Evolutionary conservation across 2,797 vertebrate genomes (phyloP).

Genomic region (Lophotriccus pileatus): DNA sequence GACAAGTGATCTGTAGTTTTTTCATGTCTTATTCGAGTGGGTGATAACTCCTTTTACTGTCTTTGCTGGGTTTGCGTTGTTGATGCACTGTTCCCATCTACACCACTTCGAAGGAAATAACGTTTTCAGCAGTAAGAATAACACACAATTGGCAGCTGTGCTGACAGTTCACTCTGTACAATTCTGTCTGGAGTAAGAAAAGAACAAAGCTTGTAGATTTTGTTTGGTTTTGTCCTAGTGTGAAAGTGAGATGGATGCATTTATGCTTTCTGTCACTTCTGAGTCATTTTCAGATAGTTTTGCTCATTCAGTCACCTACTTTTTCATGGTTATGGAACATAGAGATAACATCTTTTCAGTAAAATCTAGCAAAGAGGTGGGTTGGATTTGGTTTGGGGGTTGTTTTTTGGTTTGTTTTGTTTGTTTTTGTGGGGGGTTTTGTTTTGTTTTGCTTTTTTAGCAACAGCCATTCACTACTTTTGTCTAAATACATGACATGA

Average conservation of each 20-base stretch:
- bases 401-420: not conserved
- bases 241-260: not conserved
- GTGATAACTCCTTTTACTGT: not conserved
- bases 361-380: not conserved
- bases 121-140: not conserved
- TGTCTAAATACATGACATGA: not conserved
- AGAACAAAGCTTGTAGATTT: not conserved
- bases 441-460: not conserved
- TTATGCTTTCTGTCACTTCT: not conserved
- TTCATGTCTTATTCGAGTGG: fast-evolving
- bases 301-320: not conserved
- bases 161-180: not conserved
- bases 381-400: not conserved
- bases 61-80: not conserved
- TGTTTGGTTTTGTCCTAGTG: not conserved
- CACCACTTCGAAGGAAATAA: not conserved
- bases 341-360: not conserved
- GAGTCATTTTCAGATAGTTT: not conserved
- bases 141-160: not conserved
- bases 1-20: not conserved
- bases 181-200: not conserved
- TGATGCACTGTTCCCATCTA: not conserved
- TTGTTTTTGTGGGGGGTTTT: not conserved
- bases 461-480: not conserved
- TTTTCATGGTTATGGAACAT: not conserved